Evolutionary conservation across 2,113 vertebrate genomes (phyloP).

Genomic region (Dinomys branickii): DNA sequence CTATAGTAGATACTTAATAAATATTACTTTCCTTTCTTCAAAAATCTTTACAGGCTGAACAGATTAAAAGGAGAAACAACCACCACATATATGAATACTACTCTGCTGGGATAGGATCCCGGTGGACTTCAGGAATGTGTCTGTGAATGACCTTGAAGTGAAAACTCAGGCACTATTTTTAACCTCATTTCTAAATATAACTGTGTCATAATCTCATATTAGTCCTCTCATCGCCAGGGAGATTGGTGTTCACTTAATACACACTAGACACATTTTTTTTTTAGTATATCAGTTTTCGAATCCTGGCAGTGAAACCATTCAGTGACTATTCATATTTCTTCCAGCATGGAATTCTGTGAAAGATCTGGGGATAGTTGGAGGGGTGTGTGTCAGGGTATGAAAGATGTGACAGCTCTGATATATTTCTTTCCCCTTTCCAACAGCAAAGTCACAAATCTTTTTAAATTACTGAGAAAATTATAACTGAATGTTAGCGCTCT

Average conservation of each 20-base stretch:
- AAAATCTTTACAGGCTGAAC: constrained; percentile 5
- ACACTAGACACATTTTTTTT: constrained; percentile 79
- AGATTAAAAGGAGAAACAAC: background rate
- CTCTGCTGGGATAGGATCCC: background rate
- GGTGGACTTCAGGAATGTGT: constrained; percentile 19
- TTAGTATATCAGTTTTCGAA: constrained; percentile 81
- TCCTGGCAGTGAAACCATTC: constrained; percentile 76
- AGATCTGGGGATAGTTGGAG: constrained; percentile 66
- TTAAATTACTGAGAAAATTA: constrained; percentile 76
- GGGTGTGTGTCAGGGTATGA: background rate
- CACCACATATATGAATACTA: background rate
- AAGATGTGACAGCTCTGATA: constrained; percentile 58
- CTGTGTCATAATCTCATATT: constrained; percentile 79
- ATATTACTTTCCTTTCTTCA: background rate
- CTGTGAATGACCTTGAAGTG: constrained; percentile 82
- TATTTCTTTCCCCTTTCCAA: constrained; percentile 71
- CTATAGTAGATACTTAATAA: constrained; percentile 28
- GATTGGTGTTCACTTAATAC: constrained; percentile 79
- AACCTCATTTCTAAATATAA: constrained; percentile 86
- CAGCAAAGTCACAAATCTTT: constrained; percentile 70
- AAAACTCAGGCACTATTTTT: constrained; percentile 78
- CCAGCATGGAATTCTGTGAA: constrained; percentile 50
- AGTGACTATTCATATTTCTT: constrained; percentile 82
- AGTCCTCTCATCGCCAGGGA: constrained; percentile 74
- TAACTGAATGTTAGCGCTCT: constrained; percentile 64